Evolutionary conservation across 2,888 invertebrate species (phyloP), one percentile per base, ranked within the genome.

Genomic region (Leucophora obtusa): DNA sequence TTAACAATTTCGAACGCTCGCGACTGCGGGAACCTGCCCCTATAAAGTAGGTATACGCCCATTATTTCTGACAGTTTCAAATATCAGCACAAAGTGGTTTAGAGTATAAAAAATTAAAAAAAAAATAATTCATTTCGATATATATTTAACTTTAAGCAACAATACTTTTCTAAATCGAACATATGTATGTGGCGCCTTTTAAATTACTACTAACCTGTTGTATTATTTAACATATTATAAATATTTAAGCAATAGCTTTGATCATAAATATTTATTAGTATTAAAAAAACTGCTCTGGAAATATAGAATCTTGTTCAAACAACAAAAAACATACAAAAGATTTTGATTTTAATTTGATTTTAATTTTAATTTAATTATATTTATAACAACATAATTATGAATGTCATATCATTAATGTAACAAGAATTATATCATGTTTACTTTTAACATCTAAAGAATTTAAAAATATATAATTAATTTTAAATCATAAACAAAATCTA

Each of bases 181-280:
- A 51, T 43, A 66, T 35, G 35, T 43, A 66, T 35, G 35, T 38
- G 60, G 53, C 74, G 43, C 59, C 74, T 28, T 15, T 53, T 53
- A 7, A 43, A 15, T 21, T 21, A 51, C 63, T 79, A 58, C n/a
- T n/a, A n/a, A n/a, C 58, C 50, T 63, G 58, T 43, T 75, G 70
- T 69, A 72, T 76, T 58, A 69, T 72, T 80, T 73, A 76, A 35
- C 56, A 80, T 71, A 70, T 58, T 43, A 62, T 62, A 14, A 70
- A 50, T 70, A 47, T 56, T 38, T 18, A 59, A 59, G 33, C 33
- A 66, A 54, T 47, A 78, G 17, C 17, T 53, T 24, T 51, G 14
- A 15, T 68, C 14, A 79, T 79, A 65, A 73, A 74, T 79, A 70
- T 74, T 70, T 56, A 60, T 65, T 56, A 63, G 24, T 47, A 38